Evolutionary conservation across 92 coral and sea anemone genomes (phyloP), one percentile per base, ranked within the genome.

Genomic region (Muricea muricata): DNA sequence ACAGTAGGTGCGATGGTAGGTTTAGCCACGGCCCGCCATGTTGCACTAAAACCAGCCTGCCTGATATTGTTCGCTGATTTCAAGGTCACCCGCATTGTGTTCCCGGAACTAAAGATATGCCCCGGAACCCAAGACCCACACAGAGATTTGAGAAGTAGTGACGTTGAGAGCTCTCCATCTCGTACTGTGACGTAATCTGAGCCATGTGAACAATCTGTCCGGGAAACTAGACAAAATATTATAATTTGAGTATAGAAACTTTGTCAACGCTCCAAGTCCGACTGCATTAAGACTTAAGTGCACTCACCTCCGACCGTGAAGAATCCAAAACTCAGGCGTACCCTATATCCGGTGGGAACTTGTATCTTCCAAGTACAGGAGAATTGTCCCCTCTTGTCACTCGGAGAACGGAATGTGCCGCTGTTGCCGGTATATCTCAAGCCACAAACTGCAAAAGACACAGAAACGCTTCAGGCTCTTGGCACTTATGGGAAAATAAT

Each of bases 381-480:
- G 45, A 61, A 46, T 55, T 40, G 20, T 1, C 82, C 82, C 26
- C 30, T 28, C 3, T 61, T 61, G 32, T 32, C 24, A 33, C 12
- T n/a, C 45, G 82, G 82, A 18, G 82, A 55, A 34, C 82, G 82
- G 13, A 77, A 77, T 21, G 68, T n/a, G 6, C 82, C 82, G 50
- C 48, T 32, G 45, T 54, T 5, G 11, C 50, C 69, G 33, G 32
- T 13, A 4, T 25, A 77, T 13, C 32, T 32, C 14, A 12, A 26
- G 0, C 14, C 47, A 21, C 82, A 77, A 25, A 21, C 82, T 77
- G 33, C 9, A 54, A 56, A 20, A 40, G n/a, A 15, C 37, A 17
- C 0, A 26, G 45, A 2, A 66, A 66, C n/a, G n/a, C n/a, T n/a
- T n/a, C n/a, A n/a, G n/a, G n/a, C n/a, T n/a, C n/a, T n/a, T n/a